Percentiles rank a stretch among this genome's conserved stretches.
Evolutionary conservation across 2,888 invertebrate genomes (phyloP).

Genomic region (Neoascia interrupta): DNA sequence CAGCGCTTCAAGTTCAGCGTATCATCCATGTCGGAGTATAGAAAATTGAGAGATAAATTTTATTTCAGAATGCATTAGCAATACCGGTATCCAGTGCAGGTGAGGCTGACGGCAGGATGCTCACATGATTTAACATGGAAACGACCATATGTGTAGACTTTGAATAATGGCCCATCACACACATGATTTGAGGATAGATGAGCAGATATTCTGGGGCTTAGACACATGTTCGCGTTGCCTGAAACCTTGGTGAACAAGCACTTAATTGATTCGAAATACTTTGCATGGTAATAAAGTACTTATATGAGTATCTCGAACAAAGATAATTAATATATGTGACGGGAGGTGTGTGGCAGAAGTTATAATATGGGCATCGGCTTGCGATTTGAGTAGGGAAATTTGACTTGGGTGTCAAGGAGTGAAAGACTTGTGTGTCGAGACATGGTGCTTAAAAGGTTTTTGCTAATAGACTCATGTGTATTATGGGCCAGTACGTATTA

Average conservation of each 20-base stretch:
- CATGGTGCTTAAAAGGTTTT: too few relatives aligned
- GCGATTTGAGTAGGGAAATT: too few relatives aligned
- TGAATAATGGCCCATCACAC: slow-evolving; percentile 58
- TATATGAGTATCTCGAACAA: not conserved
- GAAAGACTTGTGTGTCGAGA: too few relatives aligned
- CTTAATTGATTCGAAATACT: slow-evolving; percentile 24
- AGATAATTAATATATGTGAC: too few relatives aligned
- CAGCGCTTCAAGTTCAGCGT: slow-evolving; percentile 9
- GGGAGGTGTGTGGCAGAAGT: not conserved
- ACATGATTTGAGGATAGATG: slow-evolving; percentile 21
- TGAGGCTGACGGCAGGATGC: slow-evolving; percentile 39
- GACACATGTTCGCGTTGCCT: not conserved
- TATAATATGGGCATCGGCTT: too few relatives aligned
- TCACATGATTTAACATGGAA: slow-evolving; percentile 50
- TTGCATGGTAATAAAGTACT: slow-evolving; percentile 34
- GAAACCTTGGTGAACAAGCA: slow-evolving; percentile 1
- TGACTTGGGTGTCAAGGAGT: too few relatives aligned
- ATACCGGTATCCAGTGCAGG: not conserved
- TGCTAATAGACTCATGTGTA: too few relatives aligned
- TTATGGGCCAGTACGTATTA: too few relatives aligned
- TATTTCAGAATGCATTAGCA: not conserved
- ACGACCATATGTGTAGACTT: slow-evolving; percentile 36
- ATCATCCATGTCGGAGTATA: slow-evolving; percentile 20
- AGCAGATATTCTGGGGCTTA: not conserved
- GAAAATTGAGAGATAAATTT: slow-evolving; percentile 64